These are phyloP conservation scores for Nomia melanderi DNA, from an alignment of 1,140 invertebrate species.

Conservation along the genomic window DNA sequence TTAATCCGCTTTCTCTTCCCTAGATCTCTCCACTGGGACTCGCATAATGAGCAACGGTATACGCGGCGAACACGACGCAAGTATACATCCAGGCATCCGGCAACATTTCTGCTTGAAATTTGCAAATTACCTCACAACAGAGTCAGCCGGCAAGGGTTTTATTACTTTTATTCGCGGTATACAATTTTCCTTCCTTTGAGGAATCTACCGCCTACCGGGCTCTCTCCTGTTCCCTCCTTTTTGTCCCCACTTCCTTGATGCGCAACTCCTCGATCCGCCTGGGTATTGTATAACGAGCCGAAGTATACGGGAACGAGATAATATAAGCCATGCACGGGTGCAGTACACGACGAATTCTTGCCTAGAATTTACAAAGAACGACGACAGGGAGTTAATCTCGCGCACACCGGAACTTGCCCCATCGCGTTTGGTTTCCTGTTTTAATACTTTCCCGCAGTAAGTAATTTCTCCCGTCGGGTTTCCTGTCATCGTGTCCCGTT, in stretches of 20 bases:
- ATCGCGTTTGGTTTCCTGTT: slow-evolving; percentile 16
- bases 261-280: not conserved
- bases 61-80: slow-evolving; percentile 25
- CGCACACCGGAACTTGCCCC: slow-evolving; percentile 22
- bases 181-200: slow-evolving; percentile 59
- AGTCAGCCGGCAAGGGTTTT: slow-evolving; percentile 14
- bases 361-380: slow-evolving; percentile 58
- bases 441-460: slow-evolving; percentile 12
- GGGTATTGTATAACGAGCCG: slow-evolving; percentile 57
- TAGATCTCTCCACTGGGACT: slow-evolving; percentile 2
- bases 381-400: slow-evolving; percentile 56
- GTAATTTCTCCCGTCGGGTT: slow-evolving; percentile 12
- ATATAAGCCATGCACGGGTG: slow-evolving; percentile 35
- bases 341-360: slow-evolving; percentile 44
- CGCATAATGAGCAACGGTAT: slow-evolving; percentile 36
- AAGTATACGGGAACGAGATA: slow-evolving; percentile 32
- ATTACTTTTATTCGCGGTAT: slow-evolving; percentile 48
- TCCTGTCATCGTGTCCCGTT: not conserved
- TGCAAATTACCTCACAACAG: slow-evolving; percentile 39
- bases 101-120: slow-evolving; percentile 38
- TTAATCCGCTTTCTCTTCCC: slow-evolving; percentile 24
- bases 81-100: not conserved
- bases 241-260: not conserved
- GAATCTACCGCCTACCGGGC: slow-evolving; percentile 2
- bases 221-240: not conserved